Percentiles rank a stretch among this genome's conserved stretches.
Evolutionary conservation across 2,113 vertebrate genomes (phyloP).

Genomic region (Tautogolabrus adspersus): DNA sequence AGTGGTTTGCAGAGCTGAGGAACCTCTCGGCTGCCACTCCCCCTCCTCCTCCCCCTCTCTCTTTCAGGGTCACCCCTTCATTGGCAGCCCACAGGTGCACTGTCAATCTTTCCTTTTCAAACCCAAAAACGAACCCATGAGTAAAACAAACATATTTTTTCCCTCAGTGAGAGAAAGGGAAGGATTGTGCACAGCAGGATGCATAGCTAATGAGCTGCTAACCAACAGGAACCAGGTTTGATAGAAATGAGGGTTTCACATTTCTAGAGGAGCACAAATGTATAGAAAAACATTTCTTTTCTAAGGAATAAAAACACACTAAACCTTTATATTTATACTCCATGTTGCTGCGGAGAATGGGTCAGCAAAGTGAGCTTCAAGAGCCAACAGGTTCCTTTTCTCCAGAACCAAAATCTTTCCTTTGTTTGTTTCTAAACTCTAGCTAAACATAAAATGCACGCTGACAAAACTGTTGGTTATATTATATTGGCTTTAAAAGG

Average conservation of each 20-base stretch:
- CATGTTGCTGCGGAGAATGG: not conserved
- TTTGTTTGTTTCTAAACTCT: not conserved
- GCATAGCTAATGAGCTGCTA: not conserved
- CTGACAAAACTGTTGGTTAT: too few relatives aligned
- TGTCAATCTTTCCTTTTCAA: slow-evolving; percentile 70
- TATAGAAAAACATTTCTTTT: not conserved
- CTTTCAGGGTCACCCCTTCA: slow-evolving; percentile 66
- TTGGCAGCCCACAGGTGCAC: slow-evolving; percentile 77
- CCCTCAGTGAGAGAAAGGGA: slow-evolving; percentile 15
- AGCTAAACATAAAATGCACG: not conserved
- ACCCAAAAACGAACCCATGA: slow-evolving; percentile 46
- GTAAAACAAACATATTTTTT: slow-evolving; percentile 72
- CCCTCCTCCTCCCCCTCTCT: slow-evolving; percentile 32
- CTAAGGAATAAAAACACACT: not conserved
- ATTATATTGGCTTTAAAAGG: too few relatives aligned
- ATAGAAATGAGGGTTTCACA: not conserved
- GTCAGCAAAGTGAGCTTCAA: too few relatives aligned
- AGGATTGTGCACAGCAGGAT: slow-evolving; percentile 9
- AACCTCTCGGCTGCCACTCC: slow-evolving; percentile 54
- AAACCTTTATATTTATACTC: not conserved
- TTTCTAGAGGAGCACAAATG: not conserved
- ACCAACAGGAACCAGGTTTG: not conserved
- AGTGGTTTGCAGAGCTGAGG: slow-evolving; percentile 89
- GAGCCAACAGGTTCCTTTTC: too few relatives aligned
- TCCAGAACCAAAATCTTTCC: not conserved